A percentile compares a stretch with the other conserved stretches of the same genome.
phyloP scores from a whole-genome alignment of 2,113 vertebrate species.

The Ochotona curzoniae region DNA sequence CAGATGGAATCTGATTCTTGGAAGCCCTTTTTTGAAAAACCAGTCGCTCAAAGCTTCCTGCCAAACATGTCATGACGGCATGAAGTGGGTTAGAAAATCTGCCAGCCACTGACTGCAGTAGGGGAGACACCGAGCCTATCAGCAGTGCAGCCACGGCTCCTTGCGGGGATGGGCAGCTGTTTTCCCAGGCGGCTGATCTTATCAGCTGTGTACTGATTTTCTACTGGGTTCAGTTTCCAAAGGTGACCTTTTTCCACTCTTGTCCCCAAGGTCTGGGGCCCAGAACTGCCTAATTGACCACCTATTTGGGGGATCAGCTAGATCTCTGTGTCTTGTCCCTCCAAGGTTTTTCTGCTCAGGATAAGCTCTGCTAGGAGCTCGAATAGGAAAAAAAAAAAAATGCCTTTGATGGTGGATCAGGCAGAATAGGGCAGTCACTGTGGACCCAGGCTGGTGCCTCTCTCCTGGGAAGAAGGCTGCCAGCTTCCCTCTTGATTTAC shows the following conservation, averaged over 20 bases:
- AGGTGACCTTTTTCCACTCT: conserved; percentile 6
- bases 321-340: background rate
- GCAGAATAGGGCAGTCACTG: background rate
- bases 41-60: background rate
- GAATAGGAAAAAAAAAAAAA: background rate
- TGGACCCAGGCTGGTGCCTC: conserved; percentile 44
- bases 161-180: background rate
- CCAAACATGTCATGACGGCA: background rate
- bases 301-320: background rate
- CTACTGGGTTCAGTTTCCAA: conserved; percentile 7
- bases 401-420: background rate
- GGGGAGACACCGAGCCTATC: background rate
- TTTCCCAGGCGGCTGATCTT: conserved; percentile 1
- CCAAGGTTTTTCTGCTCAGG: conserved; percentile 6
- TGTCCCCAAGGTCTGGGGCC: background rate
- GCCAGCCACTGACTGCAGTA: background rate
- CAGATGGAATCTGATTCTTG: background rate
- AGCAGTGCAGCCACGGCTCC: background rate
- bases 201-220: background rate
- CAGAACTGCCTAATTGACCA: background rate
- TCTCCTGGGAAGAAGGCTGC: conserved; percentile 27
- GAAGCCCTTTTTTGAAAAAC: background rate
- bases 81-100: conserved; percentile 9
- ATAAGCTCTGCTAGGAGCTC: conserved; percentile 18
- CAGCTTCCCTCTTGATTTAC: conserved; percentile 42